Base-by-base conservation (phyloP, 2,888 invertebrate species). In the Synanthedon formicaeformis region DNA sequence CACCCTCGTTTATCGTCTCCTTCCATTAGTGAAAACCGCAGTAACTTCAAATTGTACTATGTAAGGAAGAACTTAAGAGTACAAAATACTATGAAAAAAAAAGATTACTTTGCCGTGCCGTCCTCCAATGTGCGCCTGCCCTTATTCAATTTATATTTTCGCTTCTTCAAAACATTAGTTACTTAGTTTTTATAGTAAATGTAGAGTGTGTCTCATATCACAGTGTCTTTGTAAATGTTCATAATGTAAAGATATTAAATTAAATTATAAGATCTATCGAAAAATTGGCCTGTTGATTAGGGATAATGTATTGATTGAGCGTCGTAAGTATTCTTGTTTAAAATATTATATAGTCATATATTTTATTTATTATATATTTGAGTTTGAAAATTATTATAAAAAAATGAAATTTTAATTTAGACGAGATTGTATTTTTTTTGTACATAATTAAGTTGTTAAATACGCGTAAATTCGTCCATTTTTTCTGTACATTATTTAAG, bases 391-490 rank as follows among this genome's bases (percentile, higher is more conserved):
- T 34, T 34, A n/a, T 45, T n/a, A 45, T 13, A 13, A 45, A 2
- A 45, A 45, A 11, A 23, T 4, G 1, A 23, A 11, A 45, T 16
- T 49, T 54, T 73, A 65, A 63, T 66, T 54, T 67, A 66, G 61
- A 65, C 62, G 63, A 65, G 63, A 65, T 65, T 81, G 78, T 81
- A 78, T 78, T 79, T 81, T 18, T 23, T 81, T 79, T 84, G 82
- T 83, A 84, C 75, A 82, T 83, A n/a, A n/a, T n/a, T n/a, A 83
- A 72, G 64, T 75, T 78, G 75, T 80, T 77, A 69, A 66, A 34
- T 51, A 34, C 48, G 65, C 66, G 66, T 74, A 69, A 62, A 75
- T 75, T 81, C 78, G 81, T 83, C 81, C 81, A 75, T 13, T 41
- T 41, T 5, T 4, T 41, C 5, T 41, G 81, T 83, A 81, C 81